Conservation (phyloP, 1,140 invertebrate genomes). For the Mercenaria mercenaria region DNA sequence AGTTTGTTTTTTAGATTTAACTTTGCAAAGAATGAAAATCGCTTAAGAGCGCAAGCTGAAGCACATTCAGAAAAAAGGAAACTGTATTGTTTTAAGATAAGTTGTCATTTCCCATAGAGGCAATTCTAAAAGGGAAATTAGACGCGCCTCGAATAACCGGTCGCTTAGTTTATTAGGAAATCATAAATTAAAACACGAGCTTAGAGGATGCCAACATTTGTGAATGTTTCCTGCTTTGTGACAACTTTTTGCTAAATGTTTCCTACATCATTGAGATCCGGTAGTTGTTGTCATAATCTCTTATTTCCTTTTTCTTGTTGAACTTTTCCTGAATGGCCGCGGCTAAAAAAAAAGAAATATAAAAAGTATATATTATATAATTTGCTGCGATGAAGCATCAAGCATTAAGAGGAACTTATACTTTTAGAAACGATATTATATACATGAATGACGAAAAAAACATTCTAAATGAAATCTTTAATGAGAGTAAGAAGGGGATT, state of each 20-base stretch:
- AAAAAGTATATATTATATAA: too few species aligned
- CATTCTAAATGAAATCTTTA: too few species aligned
- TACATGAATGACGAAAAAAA: too few species aligned
- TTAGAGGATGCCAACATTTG: background rate
- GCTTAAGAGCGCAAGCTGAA: background rate
- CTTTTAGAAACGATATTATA: too few species aligned
- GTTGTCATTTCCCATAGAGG: slow-evolving; percentile 51
- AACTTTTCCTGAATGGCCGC: background rate
- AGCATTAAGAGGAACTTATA: too few species aligned
- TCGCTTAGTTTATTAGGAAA: slow-evolving; percentile 54
- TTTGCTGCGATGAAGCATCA: too few species aligned
- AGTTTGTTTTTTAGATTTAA: background rate
- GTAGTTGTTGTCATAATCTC: background rate
- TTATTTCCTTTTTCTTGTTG: background rate
- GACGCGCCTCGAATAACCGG: slow-evolving; percentile 14
- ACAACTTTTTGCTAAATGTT: slow-evolving; percentile 13
- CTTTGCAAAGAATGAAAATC: background rate
- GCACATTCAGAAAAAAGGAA: background rate
- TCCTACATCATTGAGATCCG: slow-evolving; percentile 35
- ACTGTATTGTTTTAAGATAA: slow-evolving; percentile 36
- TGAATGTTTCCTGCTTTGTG: slow-evolving; percentile 22
- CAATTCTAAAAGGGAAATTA: background rate
- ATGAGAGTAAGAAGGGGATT: too few species aligned
- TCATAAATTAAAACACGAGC: slow-evolving; percentile 46
- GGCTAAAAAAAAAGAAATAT: too few species aligned